Percentiles rank a stretch among this genome's conserved stretches.
phyloP scores from a whole-genome alignment of 2,113 vertebrate genomes.

The Aplodontia rufa region DNA sequence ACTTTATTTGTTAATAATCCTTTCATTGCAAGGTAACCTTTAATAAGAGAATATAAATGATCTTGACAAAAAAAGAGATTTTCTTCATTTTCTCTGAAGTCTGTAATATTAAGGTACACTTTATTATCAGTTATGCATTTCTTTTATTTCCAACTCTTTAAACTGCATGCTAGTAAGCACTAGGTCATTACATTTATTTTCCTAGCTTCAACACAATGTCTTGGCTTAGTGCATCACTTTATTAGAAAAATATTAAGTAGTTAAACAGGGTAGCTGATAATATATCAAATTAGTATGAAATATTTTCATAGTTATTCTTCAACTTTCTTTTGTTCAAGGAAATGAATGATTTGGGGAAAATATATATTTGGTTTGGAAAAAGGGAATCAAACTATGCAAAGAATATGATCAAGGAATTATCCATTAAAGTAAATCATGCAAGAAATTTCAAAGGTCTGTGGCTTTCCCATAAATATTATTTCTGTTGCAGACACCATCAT shows the following conservation, averaged over 20 bases:
- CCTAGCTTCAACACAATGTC: background rate
- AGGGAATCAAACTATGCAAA: background rate
- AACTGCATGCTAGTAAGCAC: background rate
- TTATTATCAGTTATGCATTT: background rate
- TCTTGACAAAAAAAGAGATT: background rate
- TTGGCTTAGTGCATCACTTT: background rate
- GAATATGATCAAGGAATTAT: background rate
- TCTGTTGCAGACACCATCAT: background rate
- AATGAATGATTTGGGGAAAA: background rate
- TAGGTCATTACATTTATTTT: background rate
- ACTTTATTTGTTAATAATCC: background rate
- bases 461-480: background rate
- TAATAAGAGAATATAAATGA: background rate
- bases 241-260: background rate
- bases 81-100: background rate
- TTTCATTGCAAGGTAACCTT: background rate
- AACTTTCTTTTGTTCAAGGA: background rate
- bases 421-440: background rate
- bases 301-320: background rate
- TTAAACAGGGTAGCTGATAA: background rate
- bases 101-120: background rate
- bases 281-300: background rate
- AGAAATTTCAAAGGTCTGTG: background rate
- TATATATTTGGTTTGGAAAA: background rate
- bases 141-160: background rate